These are phyloP conservation scores for Pseudochirops cupreus DNA, from an alignment of 2,797 vertebrate genomes.

Conservation along the genomic window DNA sequence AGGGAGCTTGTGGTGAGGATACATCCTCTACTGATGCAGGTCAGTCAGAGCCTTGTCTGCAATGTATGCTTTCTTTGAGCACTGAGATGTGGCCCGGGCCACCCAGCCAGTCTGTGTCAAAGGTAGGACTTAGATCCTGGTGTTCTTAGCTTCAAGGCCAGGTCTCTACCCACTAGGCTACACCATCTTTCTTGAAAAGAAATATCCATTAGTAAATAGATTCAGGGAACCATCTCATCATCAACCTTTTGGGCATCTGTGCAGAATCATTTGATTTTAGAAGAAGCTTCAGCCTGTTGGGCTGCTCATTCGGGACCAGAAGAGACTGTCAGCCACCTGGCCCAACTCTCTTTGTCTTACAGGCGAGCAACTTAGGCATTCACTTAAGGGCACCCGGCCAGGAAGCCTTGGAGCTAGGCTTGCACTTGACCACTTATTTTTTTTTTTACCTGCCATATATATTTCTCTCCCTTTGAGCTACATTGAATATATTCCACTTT, in stretches of 20 bases:
- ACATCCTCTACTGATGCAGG: neutral
- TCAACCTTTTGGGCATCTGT: slow-evolving; percentile 18
- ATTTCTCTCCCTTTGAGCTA: neutral
- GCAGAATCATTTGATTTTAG: slow-evolving; percentile 10
- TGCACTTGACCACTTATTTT: neutral
- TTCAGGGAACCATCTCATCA: neutral
- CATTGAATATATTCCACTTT: neutral
- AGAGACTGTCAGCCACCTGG: neutral
- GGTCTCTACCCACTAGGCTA: neutral
- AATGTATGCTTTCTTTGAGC: neutral
- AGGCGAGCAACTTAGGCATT: too few relatives aligned
- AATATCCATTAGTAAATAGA: neutral
- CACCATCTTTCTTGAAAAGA: too few relatives aligned
- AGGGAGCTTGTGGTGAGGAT: neutral
- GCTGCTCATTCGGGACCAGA: slow-evolving; percentile 20
- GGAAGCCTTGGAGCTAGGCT: neutral
- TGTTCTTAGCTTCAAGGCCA: neutral
- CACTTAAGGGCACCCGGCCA: neutral
- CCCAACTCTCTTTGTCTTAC: neutral
- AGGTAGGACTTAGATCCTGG: neutral
- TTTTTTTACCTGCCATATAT: neutral
- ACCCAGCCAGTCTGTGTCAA: neutral
- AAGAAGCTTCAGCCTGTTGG: neutral
- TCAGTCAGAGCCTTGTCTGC: neutral
- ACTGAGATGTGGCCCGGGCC: neutral